Evolutionary conservation across 2,888 invertebrate species (phyloP), one percentile per base, ranked within the genome.

Genomic region (Pyrgus malvae): DNA sequence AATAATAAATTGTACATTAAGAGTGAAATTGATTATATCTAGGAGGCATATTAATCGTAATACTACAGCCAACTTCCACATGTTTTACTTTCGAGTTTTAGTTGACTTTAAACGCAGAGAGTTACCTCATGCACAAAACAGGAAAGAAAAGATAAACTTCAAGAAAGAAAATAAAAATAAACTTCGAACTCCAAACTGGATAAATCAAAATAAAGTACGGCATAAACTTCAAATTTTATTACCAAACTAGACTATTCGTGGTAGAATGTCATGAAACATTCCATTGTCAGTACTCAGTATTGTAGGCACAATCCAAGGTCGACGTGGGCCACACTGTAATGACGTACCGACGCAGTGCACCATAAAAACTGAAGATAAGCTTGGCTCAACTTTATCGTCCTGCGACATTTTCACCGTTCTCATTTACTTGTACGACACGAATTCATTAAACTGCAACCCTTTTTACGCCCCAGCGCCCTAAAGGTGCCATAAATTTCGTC

Each of bases 311-410:
- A 25, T 21, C 9, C 50, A 50, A 42, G 56, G 60, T 59, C 57
- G 50, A 51, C 42, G 55, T 61, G 60, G 61, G 58, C 56, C 59
- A 62, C 63, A 61, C 60, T 46, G 48, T 63, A 66, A 66, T 66
- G 68, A 70, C 70, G 70, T 72, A 67, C 66, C 69, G 64, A 72
- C 73, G 70, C 75, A 78, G 70, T 72, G 78, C 74, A 72, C 77
- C 78, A 83, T 84, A 85, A 87, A 83, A 85, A 79, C 74, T 60
- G 71, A 74, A 84, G 86, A 86, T 86, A 87, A 83, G 80, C 76
- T 65, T 68, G 70, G 65, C 72, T 77, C 78, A 69, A 70, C 84
- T 83, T 85, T 85, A 85, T 83, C 80, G 80, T 76, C 68, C 64
- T 62, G 61, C 59, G 56, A 48, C 60, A 33, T 23, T 51, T 59